Conservation (phyloP, 2,888 invertebrate genomes). For the Lottia gigantea region DNA sequence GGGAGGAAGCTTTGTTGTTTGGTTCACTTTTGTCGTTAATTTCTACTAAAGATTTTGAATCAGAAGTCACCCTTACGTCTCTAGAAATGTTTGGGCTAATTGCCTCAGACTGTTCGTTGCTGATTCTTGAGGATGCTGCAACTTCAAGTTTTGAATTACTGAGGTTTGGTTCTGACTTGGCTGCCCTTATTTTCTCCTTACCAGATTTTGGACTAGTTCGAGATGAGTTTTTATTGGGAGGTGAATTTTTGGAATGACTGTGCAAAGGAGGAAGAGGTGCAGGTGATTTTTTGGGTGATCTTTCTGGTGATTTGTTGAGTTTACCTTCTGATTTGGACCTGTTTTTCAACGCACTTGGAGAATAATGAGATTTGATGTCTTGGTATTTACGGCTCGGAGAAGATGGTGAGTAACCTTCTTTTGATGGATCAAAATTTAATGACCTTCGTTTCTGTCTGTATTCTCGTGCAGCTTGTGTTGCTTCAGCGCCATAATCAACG, state of each 20-base stretch:
- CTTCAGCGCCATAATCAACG: conserved; percentile 9
- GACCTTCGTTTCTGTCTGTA: conserved; percentile 49
- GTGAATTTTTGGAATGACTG: not conserved
- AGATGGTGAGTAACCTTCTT: conserved; percentile 18
- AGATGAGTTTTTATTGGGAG: not conserved
- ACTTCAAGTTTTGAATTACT: not conserved
- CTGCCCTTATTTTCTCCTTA: not conserved
- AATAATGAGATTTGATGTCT: conserved; percentile 15
- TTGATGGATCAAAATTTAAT: conserved; percentile 40
- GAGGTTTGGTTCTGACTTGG: not conserved
- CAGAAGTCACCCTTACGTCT: not conserved
- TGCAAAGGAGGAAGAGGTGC: conserved; percentile 12
- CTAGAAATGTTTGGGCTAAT: not conserved
- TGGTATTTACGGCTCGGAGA: conserved; percentile 20
- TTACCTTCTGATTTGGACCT: not conserved
- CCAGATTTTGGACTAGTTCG: not conserved
- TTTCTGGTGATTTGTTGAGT: not conserved
- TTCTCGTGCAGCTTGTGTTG: conserved; percentile 41
- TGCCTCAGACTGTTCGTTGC: not conserved
- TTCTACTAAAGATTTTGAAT: not conserved
- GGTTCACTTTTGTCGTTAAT: not conserved
- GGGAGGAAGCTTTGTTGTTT: conserved; percentile 18
- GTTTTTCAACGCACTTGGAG: not conserved
- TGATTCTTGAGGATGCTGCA: not conserved
- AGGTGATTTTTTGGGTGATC: conserved; percentile 1